Evolutionary conservation across 1,140 invertebrate species (phyloP), one percentile per base, ranked within the genome.

Genomic region (Harlomillsia oculata): DNA sequence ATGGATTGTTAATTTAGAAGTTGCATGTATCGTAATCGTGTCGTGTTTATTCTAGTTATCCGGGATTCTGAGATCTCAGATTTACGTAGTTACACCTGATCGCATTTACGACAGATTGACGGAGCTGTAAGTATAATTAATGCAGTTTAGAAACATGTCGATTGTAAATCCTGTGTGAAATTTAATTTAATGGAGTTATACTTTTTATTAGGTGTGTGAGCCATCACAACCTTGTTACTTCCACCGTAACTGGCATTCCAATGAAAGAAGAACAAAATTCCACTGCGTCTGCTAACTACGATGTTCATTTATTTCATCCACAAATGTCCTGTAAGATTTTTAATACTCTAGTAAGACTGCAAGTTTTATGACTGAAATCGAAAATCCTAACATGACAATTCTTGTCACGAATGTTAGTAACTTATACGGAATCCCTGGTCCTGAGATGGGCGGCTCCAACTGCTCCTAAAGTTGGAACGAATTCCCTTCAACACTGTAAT

Each of bases 201-300:
- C 30, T 52, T n/a, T 46, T n/a, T 52, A 39, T 8, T 36, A 64
- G 63, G 29, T 59, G 59, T 49, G 28, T 43, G 8, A 9, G n/a
- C 13, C 93, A 97, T 72, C 97, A 94, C 67, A 81, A 88, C 69
- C 73, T 98, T n/a, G 84, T 90, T 1, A 92, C 87, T 49, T 97
- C 94, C 13, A 96, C 91, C 1, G 92, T 98, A 0, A 97, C 92
- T 23, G 93, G 92, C 26, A 98, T 98, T 67, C 94, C 93, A 4
- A 98, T 98, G 94, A 98, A 98, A 76, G 94, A 98, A 75, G 94
- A 98, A 74, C 93, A 97, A 75, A 97, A 97, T 74, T 91, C 94
- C 1, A 92, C 86, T 71, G 95, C 91, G 0, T 97, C 92, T 44
- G 90, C 92, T 1, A 97, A 97, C 75, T 98, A 98, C 70, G 93